These are phyloP conservation scores for Zosterops pallidus DNA, from an alignment of 2,113 vertebrate genomes.

Conservation along the genomic window DNA sequence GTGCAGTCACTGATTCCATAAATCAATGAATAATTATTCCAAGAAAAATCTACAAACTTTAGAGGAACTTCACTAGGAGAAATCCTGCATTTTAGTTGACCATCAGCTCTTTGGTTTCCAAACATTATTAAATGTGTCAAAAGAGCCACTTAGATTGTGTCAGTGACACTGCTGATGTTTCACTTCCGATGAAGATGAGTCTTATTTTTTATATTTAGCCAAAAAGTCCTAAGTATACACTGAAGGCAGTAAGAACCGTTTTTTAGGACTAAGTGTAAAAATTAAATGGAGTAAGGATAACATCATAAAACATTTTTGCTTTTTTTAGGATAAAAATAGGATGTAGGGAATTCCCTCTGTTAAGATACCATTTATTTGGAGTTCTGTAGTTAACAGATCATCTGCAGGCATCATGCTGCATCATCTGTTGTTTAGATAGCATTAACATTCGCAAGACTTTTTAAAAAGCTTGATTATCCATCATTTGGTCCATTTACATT, in stretches of 20 bases:
- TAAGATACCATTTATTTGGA: background rate
- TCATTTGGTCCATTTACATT: background rate
- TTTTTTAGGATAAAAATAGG: background rate
- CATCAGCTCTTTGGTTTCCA: background rate
- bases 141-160: background rate
- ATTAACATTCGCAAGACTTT: background rate
- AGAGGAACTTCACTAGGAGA: background rate
- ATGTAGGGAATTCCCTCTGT: background rate
- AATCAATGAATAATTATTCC: constrained; percentile 14
- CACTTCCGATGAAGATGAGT: background rate
- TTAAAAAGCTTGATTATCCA: background rate
- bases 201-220: background rate
- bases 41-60: background rate
- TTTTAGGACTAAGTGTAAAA: background rate
- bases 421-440: background rate
- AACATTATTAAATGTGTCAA: background rate
- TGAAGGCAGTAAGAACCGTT: background rate
- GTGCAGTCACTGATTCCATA: background rate
- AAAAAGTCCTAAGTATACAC: background rate
- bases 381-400: background rate
- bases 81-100: background rate
- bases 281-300: background rate
- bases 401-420: background rate
- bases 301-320: background rate
- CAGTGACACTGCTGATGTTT: background rate